phyloP scores from a whole-genome alignment of 2,113 vertebrate genomes.

The Lontra canadensis region DNA sequence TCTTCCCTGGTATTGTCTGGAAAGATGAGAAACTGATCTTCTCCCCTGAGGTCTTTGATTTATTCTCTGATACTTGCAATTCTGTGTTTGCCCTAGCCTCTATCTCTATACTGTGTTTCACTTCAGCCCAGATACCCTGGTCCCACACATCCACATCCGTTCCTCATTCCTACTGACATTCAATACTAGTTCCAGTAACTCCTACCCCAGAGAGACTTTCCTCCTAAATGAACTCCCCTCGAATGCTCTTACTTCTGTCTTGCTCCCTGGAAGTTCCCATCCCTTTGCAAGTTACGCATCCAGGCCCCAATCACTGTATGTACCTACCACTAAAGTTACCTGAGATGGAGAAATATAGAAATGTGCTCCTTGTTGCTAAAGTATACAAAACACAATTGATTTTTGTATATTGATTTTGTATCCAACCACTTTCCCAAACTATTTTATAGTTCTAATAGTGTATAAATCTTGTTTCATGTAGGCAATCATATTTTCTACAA shows the following conservation, averaged over 20 bases:
- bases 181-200: not conserved
- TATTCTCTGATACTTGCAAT: not conserved
- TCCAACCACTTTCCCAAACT: not conserved
- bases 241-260: not conserved
- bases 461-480: constrained; percentile 27
- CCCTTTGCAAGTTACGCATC: not conserved
- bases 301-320: not conserved
- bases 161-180: not conserved
- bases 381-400: not conserved
- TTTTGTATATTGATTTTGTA: constrained; percentile 35
- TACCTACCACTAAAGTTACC: not conserved
- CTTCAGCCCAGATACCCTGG: not conserved
- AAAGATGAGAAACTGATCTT: not conserved
- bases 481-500: constrained; percentile 34
- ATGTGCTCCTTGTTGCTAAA: not conserved
- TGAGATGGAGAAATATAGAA: not conserved
- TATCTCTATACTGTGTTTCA: not conserved
- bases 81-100: not conserved
- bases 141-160: not conserved
- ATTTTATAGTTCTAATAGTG: not conserved
- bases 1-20: not conserved
- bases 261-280: not conserved
- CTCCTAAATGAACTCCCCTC: not conserved
- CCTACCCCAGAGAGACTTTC: not conserved
- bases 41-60: not conserved